Base-by-base conservation (phyloP, 2,113 vertebrate species). In the Rhabdomys dilectus region DNA sequence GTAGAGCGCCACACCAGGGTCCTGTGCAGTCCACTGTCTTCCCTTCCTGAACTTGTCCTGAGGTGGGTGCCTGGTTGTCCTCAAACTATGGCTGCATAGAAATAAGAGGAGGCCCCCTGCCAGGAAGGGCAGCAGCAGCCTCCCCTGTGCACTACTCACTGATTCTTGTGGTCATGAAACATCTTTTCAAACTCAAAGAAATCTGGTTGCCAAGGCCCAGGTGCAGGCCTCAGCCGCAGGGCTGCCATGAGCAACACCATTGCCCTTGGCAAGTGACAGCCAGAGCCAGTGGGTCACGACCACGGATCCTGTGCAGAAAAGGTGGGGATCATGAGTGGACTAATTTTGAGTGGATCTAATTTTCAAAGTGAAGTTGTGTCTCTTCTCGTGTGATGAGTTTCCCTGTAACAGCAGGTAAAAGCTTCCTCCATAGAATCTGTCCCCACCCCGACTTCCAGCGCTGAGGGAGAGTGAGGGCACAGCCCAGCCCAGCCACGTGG, bases 381-480 rank as follows among this genome's bases (percentile, higher is more conserved):
- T 96, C 91, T 68, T 94, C 95, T 92, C 21, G 87, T 88, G 70
- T 95, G 66, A 96, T 77, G 91, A 97, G 97, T 95, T 98, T 98
- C 98, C 98, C 97, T 97, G 97, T 98, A 98, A 97, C 97, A 98
- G 98, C 98, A 98, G 98, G 97, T 98, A 98, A 98, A 98, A 98
- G 98, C 86, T 92, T 98, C 97, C 56, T 84, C 97, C 64, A 98
- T 98, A 98, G 98, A 98, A 98, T 98, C 98, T 97, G 97, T 91
- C 98, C 97, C 97, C 96, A 70, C 95, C 97, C 98, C 93, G 97
- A 91, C 96, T 98, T 98, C 98, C 98, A 97, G 98, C 98, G 97
- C 98, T 97, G 97, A 93, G 97, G 95, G 96, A 98, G 97, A 98
- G 96, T 95, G 56, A 97, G 98, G 95, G 87, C 75, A 88, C 91